Conservation (phyloP, 2,888 invertebrate genomes). For the Eubasilissa splendida region DNA sequence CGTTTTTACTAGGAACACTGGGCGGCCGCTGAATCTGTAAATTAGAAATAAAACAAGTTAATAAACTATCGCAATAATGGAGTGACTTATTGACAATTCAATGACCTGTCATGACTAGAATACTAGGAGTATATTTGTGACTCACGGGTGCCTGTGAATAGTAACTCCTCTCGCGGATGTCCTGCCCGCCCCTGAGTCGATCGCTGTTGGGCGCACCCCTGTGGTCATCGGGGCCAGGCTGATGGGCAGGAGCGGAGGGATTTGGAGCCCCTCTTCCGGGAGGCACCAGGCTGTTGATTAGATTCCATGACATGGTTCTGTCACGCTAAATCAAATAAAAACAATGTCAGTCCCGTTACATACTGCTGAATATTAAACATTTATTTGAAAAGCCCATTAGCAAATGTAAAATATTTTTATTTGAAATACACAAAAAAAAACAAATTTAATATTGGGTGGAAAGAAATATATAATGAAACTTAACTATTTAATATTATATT, state of each 20-base stretch:
- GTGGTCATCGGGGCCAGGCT: slow-evolving; percentile 41
- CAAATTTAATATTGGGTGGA: no score
- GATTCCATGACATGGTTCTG: slow-evolving; percentile 70
- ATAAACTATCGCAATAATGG: background rate
- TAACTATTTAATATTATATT: no score
- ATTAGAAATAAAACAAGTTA: slow-evolving; percentile 5
- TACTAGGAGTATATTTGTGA: background rate
- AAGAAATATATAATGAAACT: no score
- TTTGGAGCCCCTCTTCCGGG: slow-evolving; percentile 61
- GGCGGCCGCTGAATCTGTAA: slow-evolving; percentile 62
- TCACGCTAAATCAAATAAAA: background rate
- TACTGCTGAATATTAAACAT: no score
- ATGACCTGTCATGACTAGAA: background rate
- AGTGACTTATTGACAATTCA: background rate
- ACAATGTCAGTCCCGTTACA: background rate
- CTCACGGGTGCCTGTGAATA: slow-evolving; percentile 52
- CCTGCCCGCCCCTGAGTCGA: slow-evolving; percentile 46
- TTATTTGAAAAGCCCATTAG: no score
- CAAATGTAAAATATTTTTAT: background rate
- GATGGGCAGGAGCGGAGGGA: slow-evolving; percentile 7
- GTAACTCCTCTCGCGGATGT: slow-evolving; percentile 48
- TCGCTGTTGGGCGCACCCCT: slow-evolving; percentile 42
- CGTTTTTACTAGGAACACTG: slow-evolving; percentile 65
- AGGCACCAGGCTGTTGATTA: slow-evolving; percentile 72
- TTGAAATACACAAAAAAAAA: background rate